Evolutionary conservation across 2,888 invertebrate species (phyloP).

Genomic region (Torymus auratus): DNA sequence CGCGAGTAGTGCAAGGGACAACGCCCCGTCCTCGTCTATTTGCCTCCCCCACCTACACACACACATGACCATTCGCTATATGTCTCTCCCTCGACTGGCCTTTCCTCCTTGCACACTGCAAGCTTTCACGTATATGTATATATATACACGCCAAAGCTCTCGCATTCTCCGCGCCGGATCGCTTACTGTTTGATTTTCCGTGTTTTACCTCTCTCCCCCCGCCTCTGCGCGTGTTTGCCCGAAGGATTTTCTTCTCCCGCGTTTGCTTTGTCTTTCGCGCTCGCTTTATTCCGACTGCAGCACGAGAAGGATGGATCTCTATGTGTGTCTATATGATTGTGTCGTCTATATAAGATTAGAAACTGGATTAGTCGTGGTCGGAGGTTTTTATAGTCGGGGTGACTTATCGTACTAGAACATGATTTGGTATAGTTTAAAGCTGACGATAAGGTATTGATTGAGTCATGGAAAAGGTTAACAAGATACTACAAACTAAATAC

Average conservation of each 20-base stretch:
- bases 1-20: not conserved
- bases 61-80: not conserved
- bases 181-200: conserved; percentile 20
- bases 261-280: conserved; percentile 5
- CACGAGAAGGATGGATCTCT: no score
- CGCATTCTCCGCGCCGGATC: not conserved
- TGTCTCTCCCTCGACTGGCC: conserved; percentile 1
- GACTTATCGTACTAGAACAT: no score
- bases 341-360: no score
- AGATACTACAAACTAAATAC: no score
- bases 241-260: conserved; percentile 22
- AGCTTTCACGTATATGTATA: no score
- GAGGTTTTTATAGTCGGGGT: no score
- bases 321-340: no score
- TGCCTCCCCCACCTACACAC: not conserved
- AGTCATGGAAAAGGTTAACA: no score
- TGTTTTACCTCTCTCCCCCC: conserved; percentile 3
- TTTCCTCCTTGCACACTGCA: conserved; percentile 1
- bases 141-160: not conserved
- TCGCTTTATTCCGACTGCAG: not conserved
- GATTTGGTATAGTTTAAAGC: no score
- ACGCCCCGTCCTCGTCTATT: not conserved
- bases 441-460: no score
- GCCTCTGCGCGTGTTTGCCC: conserved; percentile 6
- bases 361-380: no score